phyloP scores from a whole-genome alignment of 1,140 invertebrate species.

The Centruroides sculpturatus region DNA sequence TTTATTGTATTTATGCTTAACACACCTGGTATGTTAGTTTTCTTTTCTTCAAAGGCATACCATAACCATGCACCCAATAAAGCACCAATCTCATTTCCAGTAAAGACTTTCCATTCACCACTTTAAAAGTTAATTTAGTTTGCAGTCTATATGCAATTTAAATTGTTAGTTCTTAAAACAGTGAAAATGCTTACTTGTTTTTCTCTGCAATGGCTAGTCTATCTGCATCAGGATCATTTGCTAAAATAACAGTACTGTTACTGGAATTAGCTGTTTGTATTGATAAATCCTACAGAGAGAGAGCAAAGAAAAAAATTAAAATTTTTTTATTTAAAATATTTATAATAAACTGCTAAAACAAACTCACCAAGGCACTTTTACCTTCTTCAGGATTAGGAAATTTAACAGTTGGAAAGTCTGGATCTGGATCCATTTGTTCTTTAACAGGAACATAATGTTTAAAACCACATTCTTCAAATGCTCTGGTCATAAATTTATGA shows the following conservation, averaged over 20 bases:
- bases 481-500: constrained; percentile 55
- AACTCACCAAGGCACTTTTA: constrained; percentile 54
- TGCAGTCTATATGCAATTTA: too few relatives aligned
- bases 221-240: constrained; percentile 98
- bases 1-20: not conserved
- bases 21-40: constrained; percentile 28
- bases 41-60: constrained; percentile 29
- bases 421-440: constrained; percentile 78
- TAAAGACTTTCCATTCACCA: constrained; percentile 78
- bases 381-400: constrained; percentile 99
- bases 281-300: constrained; percentile 47
- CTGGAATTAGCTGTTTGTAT: constrained; percentile 63
- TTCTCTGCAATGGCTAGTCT: constrained; percentile 77
- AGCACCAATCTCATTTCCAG: constrained; percentile 89
- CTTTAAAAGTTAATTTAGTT: constrained; percentile 28
- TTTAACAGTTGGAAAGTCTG: constrained; percentile 90
- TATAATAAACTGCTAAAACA: not conserved
- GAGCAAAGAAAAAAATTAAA: constrained; percentile 3
- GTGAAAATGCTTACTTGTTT: not conserved
- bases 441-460: constrained; percentile 45
- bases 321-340: not conserved
- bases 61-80: constrained; percentile 91
- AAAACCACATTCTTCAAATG: constrained; percentile 60
- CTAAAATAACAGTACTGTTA: constrained; percentile 61
- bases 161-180: too few relatives aligned